phyloP scores from a whole-genome alignment of 2,888 invertebrate species.

The Plemyria rubiginata region DNA sequence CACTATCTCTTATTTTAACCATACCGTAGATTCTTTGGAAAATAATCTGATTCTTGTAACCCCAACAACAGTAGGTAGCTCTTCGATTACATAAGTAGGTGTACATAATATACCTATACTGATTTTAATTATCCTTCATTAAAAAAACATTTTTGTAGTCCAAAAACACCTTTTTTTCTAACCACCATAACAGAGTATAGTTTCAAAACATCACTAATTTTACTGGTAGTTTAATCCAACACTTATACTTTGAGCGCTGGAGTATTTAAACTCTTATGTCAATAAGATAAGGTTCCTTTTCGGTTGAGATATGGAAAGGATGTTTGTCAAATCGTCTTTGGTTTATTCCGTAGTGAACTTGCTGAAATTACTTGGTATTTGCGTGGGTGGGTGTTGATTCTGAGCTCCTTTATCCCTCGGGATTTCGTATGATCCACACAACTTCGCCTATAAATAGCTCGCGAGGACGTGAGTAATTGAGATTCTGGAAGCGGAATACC shows the following conservation, averaged over 20 bases:
- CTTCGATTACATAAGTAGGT: too few relatives aligned
- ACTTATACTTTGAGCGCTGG: constrained; percentile 25
- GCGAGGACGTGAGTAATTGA: constrained; percentile 22
- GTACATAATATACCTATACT: too few relatives aligned
- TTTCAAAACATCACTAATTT: constrained; percentile 32
- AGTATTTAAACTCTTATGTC: constrained; percentile 15
- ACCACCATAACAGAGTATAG: constrained; percentile 33
- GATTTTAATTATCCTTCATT: too few relatives aligned
- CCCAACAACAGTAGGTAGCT: too few relatives aligned
- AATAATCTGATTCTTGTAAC: too few relatives aligned
- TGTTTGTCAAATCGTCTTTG: constrained; percentile 34
- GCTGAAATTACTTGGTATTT: constrained; percentile 34
- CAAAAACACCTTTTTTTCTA: neutral
- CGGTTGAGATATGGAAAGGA: constrained; percentile 23
- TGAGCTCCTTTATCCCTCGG: constrained; percentile 21
- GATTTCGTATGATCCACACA: constrained; percentile 13
- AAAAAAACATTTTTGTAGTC: too few relatives aligned
- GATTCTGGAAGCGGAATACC: constrained; percentile 14
- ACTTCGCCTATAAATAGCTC: constrained; percentile 17
- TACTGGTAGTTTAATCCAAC: constrained; percentile 32
- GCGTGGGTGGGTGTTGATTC: constrained; percentile 24
- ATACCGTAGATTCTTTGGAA: too few relatives aligned
- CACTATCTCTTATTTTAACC: too few relatives aligned
- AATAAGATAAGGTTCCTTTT: constrained; percentile 24
- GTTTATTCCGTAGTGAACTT: constrained; percentile 30